phyloP scores from a whole-genome alignment of 2,888 invertebrate species.

The Dasysyrphus tricinctus region DNA sequence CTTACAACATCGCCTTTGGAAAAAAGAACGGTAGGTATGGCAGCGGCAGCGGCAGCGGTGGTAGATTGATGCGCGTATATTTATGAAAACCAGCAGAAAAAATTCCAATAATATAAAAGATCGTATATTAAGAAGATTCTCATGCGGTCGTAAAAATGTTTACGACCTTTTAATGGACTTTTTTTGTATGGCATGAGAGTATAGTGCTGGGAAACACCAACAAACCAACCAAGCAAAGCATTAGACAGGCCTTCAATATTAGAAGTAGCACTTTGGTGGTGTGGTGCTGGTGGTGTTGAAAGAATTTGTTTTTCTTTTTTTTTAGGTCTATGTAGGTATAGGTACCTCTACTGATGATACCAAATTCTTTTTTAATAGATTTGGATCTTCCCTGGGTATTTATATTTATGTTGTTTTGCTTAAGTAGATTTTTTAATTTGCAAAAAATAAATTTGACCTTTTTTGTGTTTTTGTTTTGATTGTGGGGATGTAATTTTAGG shows the following conservation, averaged over 20 bases:
- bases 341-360: neutral
- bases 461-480: neutral
- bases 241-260: conserved; percentile 46
- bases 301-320: neutral
- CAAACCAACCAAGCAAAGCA: conserved; percentile 31
- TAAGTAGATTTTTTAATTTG: neutral
- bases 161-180: conserved; percentile 83
- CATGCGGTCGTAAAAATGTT: conserved; percentile 83
- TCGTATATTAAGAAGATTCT: conserved; percentile 83
- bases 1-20: conserved; percentile 30
- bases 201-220: conserved; percentile 44
- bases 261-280: conserved; percentile 43
- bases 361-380: conserved; percentile 23
- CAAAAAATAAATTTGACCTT: conserved; percentile 1
- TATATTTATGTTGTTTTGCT: neutral
- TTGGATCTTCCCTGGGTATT: neutral
- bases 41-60: neutral
- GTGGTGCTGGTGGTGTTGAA: conserved; percentile 38
- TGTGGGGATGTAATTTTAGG: neutral
- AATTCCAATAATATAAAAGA: conserved; percentile 83
- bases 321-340: neutral
- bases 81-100: conserved; percentile 77
- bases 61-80: conserved; percentile 63
- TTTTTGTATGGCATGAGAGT: conserved; percentile 78
- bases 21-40: neutral